Evolutionary conservation across 2,113 vertebrate species (phyloP).

Genomic region (Alectura lathami): DNA sequence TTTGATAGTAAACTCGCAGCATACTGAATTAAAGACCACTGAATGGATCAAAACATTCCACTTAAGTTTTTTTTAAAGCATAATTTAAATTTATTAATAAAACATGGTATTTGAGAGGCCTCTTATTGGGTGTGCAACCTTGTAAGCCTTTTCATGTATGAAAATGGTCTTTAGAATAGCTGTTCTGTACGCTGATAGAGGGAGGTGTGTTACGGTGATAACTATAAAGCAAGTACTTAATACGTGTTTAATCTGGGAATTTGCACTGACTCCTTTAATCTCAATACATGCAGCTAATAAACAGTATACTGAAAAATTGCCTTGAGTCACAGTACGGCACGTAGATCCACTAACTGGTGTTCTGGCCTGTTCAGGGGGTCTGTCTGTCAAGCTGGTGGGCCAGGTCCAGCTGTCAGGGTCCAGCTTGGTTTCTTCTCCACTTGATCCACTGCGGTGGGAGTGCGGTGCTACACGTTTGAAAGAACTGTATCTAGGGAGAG

Average conservation of each 20-base stretch:
- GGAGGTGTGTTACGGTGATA: not conserved
- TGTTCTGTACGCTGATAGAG: not conserved
- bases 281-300: not conserved
- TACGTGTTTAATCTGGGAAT: not conserved
- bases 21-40: slow-evolving; percentile 37
- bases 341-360: not conserved
- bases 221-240: not conserved
- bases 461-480: not conserved
- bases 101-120: slow-evolving; percentile 61
- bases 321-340: not conserved
- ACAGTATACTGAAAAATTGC: not conserved
- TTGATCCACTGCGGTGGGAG: not conserved
- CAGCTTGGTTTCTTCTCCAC: not conserved
- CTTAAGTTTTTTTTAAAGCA: slow-evolving; percentile 49
- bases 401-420: not conserved
- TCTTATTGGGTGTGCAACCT: slow-evolving; percentile 32
- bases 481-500: not conserved
- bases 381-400: not conserved
- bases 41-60: slow-evolving; percentile 53
- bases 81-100: slow-evolving; percentile 51
- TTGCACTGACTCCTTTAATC: not conserved
- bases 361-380: not conserved
- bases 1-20: slow-evolving; percentile 49
- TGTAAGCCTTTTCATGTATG: slow-evolving; percentile 20
- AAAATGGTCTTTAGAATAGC: not conserved